A percentile compares a stretch with the other conserved stretches of the same genome.
Conservation (phyloP, 2,113 vertebrate species). For the Marmota flaviventris region DNA sequence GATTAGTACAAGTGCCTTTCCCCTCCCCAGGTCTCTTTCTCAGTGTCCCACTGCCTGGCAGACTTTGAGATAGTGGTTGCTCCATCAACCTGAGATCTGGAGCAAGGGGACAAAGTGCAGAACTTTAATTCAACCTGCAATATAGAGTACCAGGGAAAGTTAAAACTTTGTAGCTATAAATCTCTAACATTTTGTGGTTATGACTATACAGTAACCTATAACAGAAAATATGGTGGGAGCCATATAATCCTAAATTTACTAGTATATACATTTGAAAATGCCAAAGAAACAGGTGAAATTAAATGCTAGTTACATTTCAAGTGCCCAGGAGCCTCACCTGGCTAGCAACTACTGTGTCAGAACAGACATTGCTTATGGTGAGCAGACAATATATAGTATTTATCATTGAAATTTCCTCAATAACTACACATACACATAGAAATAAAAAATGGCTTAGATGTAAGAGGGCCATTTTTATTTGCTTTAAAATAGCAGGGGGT, state of each 20-base stretch:
- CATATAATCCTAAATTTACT: neutral
- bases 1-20: neutral
- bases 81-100: neutral
- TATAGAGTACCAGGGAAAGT: neutral
- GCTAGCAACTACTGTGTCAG: neutral
- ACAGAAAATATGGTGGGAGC: neutral
- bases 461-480: neutral
- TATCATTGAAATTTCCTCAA: neutral
- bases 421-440: neutral
- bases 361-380: neutral
- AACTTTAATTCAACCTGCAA: neutral
- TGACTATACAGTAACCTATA: neutral
- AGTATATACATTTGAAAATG: neutral
- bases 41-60: neutral
- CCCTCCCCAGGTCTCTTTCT: neutral
- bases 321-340: neutral
- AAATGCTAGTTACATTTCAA: neutral
- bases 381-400: neutral
- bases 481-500: neutral
- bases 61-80: neutral
- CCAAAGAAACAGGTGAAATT: neutral
- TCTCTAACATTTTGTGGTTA: neutral
- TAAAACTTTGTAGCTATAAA: neutral
- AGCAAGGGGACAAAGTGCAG: neutral
- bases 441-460: conserved; percentile 2